Evolutionary conservation across 2,888 invertebrate genomes (phyloP), one percentile per base, ranked within the genome.

Genomic region (Ptychoptera albimana): DNA sequence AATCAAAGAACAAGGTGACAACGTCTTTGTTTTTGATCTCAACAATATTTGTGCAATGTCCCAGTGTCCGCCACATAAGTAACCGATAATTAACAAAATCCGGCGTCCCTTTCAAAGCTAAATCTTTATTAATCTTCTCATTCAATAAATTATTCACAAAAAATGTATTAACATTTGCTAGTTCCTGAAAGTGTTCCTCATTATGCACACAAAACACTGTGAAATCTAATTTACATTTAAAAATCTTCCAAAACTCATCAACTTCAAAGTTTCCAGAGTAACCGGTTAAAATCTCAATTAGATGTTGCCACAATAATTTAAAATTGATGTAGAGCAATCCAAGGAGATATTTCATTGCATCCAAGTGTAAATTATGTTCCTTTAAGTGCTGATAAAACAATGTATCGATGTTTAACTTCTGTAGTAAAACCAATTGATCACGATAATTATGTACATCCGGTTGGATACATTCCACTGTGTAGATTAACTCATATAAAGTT

Each of bases 261-360:
- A 64, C 55, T 1, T 68, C 57, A 55, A 81, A 60, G 1, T 74
- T 71, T 54, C 70, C 71, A 0, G 86, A 84, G 58, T 83, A 84
- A 1, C 80, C 73, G 2, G 78, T 73, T 39, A 94, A 76, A 36
- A 91, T 70, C 55, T 82, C 76, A 12, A 73, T 69, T 0, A 84
- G 70, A 1, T 92, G 88, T 49, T 84, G 81, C 94, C 94, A 94
- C 0, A 96, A 60, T 11, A 89, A 67, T 52, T 85, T 82, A 56
- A 96, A 93, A 60, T 93, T 93, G 14, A 84, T 71, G 60, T 84
- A 86, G 41, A 93, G 67, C 47, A 78, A 73, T 2, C 93, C 91
- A 31, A 93, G 70, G 54, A 93, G 71, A 55, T 84, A 89, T 48
- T 79, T 72, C 14, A 96, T 58, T 0, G 82, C 77, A 54, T 82